Conservation (phyloP, 1,140 invertebrate genomes). For the Bombus haemorrhoidalis region DNA sequence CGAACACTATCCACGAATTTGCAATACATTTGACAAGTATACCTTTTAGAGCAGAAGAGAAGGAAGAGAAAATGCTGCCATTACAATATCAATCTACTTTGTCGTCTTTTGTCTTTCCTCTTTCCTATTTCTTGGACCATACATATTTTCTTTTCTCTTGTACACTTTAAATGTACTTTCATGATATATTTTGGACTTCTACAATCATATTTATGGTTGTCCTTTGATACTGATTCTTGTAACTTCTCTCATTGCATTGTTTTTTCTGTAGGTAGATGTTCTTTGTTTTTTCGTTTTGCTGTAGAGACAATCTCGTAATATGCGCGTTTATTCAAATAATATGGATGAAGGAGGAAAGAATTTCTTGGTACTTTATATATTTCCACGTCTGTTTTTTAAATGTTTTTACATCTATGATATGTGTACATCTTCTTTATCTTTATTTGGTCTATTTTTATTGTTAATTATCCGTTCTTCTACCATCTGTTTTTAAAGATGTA, state of each 20-base stretch:
- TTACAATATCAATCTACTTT: conserved; percentile 36
- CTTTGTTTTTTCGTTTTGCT: not conserved
- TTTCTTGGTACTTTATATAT: not conserved
- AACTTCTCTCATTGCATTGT: not conserved
- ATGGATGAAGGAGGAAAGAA: not conserved
- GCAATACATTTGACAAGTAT: conserved; percentile 26
- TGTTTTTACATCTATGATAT: not conserved
- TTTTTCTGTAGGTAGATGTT: not conserved
- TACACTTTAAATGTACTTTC: too few species aligned
- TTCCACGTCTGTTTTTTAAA: not conserved
- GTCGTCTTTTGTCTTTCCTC: not conserved
- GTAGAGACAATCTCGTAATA: not conserved
- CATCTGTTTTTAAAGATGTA: not conserved
- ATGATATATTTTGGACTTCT: not conserved
- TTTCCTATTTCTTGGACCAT: too few species aligned
- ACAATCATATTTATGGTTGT: not conserved
- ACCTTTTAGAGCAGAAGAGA: not conserved
- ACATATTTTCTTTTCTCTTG: too few species aligned
- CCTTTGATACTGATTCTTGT: not conserved
- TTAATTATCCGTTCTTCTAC: not conserved
- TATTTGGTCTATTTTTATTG: not conserved
- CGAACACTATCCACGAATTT: conserved; percentile 1
- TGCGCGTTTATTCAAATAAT: not conserved
- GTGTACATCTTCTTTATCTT: not conserved
- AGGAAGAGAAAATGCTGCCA: not conserved